A percentile compares a stretch with the other conserved stretches of the same genome.
Conservation (phyloP, 2,797 vertebrate species). For the Leptoclinus maculatus region DNA sequence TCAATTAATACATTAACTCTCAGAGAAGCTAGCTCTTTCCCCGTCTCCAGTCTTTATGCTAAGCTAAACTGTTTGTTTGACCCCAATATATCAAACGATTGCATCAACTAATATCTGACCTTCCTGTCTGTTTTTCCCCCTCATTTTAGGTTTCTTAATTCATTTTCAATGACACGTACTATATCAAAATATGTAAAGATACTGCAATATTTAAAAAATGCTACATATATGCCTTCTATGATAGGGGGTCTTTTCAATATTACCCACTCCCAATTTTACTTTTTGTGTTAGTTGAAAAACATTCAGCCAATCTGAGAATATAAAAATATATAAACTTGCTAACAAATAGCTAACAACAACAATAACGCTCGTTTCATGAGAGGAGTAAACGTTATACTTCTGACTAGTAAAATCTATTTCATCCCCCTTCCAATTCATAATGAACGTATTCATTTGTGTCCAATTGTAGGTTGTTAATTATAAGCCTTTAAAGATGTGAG, state of each 20-base stretch:
- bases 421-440: background rate
- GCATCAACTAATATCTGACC: no score
- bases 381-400: background rate
- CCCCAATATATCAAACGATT: no score
- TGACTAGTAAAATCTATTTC: background rate
- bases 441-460: background rate
- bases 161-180: background rate
- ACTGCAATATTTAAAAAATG: background rate
- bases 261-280: background rate
- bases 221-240: background rate
- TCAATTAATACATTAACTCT: background rate
- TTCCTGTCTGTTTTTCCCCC: no score
- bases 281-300: background rate
- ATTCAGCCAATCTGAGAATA: background rate
- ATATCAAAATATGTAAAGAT: background rate
- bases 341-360: background rate
- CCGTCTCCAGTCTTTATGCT: no score
- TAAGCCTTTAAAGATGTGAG: background rate
- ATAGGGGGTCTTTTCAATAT: background rate
- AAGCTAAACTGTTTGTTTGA: no score
- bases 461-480: background rate
- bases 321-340: background rate
- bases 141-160: background rate
- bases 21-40: no score
- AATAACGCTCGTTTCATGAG: background rate